Conservation (phyloP, 2,888 invertebrate genomes). For the Diaprepes abbreviatus region DNA sequence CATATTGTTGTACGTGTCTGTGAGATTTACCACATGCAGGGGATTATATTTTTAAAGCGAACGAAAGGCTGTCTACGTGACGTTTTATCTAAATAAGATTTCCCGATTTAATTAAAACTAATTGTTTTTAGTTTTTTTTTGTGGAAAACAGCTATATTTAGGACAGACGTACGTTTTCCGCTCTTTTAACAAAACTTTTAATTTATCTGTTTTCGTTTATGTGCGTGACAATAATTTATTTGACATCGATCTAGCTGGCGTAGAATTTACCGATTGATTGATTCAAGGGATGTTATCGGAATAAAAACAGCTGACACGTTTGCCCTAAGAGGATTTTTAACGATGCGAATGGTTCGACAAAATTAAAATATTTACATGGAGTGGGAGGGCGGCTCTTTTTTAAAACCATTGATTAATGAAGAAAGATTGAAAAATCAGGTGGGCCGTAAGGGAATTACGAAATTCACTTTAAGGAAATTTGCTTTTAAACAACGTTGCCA, state of each 20-base stretch:
- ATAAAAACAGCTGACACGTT: constrained; percentile 11
- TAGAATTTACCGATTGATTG: constrained; percentile 12
- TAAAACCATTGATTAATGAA: not conserved
- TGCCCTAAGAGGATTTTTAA: constrained; percentile 5
- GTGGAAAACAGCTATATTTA: not conserved
- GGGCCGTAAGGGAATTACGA: not conserved
- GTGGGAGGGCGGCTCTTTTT: not conserved
- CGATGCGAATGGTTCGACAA: not conserved
- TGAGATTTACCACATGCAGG: constrained; percentile 27
- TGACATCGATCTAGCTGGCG: not conserved
- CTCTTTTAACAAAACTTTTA: not conserved
- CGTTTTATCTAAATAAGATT: constrained; percentile 44
- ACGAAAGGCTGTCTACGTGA: constrained; percentile 41
- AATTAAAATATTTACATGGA: constrained; percentile 7
- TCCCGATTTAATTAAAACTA: constrained; percentile 46
- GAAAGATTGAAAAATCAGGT: not conserved
- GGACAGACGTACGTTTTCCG: not conserved
- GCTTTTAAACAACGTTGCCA: not conserved
- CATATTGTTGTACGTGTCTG: constrained; percentile 41
- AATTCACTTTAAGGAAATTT: not conserved
- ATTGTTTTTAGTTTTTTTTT: constrained; percentile 22
- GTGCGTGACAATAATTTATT: constrained; percentile 16
- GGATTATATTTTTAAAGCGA: constrained; percentile 42
- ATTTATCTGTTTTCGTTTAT: constrained; percentile 8
- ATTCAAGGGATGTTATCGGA: constrained; percentile 17